phyloP scores from a whole-genome alignment of 2,113 vertebrate genomes.

The Eubucco bourcierii region DNA sequence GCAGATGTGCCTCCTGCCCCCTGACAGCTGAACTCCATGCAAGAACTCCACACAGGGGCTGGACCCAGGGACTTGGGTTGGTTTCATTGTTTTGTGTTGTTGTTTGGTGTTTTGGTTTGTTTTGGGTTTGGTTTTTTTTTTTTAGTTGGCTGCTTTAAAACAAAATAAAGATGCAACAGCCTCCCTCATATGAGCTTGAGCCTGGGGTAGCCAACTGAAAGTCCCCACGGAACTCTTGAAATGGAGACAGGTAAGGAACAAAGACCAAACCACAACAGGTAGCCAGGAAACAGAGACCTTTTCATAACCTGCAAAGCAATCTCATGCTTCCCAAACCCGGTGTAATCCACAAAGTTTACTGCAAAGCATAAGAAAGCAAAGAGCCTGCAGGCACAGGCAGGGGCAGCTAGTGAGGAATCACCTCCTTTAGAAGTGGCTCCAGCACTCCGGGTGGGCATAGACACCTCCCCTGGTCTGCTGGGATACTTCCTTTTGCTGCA shows the following conservation, averaged over 20 bases:
- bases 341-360: not conserved
- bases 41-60: not conserved
- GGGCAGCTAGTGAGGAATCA: not conserved
- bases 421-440: not conserved
- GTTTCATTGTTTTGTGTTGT: too few species aligned
- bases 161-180: not conserved
- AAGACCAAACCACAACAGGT: not conserved
- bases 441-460: not conserved
- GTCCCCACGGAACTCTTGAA: not conserved
- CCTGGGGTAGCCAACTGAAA: not conserved
- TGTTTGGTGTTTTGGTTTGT: rapidly evolving
- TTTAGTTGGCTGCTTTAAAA: not conserved
- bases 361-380: not conserved
- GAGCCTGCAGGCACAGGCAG: not conserved
- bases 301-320: not conserved
- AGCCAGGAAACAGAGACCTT: not conserved
- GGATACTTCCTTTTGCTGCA: not conserved
- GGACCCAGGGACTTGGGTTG: not conserved
- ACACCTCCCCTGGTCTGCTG: not conserved
- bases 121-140: not conserved
- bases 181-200: not conserved
- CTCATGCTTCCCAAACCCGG: not conserved
- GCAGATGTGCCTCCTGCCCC: not conserved
- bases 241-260: not conserved
- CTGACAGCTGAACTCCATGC: not conserved